phyloP scores from a whole-genome alignment of 2,113 vertebrate species.

The Alethe diademata region DNA sequence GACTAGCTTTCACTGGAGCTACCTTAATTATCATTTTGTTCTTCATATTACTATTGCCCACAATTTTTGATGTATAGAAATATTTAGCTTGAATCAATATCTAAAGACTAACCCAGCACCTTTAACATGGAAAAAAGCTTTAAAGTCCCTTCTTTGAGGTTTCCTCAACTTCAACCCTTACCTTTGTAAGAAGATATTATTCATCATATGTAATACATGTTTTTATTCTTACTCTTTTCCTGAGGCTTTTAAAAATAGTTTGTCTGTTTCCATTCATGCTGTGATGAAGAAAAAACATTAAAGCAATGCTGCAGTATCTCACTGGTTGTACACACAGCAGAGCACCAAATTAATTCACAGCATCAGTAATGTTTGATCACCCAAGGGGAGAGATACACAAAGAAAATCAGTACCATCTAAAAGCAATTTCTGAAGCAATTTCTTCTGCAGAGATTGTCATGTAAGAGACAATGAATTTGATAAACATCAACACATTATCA shows the following conservation, averaged over 20 bases:
- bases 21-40: background rate
- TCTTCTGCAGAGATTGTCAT: background rate
- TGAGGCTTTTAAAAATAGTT: background rate
- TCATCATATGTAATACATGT: background rate
- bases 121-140: background rate
- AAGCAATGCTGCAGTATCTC: background rate
- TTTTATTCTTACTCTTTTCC: background rate
- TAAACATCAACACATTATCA: background rate
- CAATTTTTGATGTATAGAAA: background rate
- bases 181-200: background rate
- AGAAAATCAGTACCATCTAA: constrained; percentile 27
- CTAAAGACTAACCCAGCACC: background rate
- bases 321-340: background rate
- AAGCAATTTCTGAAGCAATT: constrained; percentile 35
- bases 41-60: background rate
- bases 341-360: background rate
- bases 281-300: background rate
- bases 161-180: background rate
- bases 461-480: constrained; percentile 18
- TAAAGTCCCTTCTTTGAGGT: background rate
- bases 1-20: background rate
- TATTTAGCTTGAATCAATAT: background rate
- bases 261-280: background rate
- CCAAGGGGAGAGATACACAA: background rate
- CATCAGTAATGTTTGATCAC: constrained; percentile 10